Evolutionary conservation across 1,140 invertebrate genomes (phyloP), one percentile per base, ranked within the genome.

Genomic region (Adoxophyes honmai): DNA sequence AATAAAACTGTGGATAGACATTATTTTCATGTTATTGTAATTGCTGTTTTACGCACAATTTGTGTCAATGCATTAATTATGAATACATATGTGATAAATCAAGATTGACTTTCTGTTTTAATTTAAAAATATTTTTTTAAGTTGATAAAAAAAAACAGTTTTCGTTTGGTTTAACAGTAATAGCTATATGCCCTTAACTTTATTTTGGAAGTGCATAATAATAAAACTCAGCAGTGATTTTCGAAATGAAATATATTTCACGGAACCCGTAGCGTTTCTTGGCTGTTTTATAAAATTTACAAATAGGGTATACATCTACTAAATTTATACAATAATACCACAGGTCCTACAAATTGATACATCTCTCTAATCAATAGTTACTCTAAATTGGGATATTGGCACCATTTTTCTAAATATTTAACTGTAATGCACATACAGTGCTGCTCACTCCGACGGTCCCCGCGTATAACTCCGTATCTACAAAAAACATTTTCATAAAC

Each of bases 191-290:
- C n/a, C n/a, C n/a, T n/a, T n/a, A n/a, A n/a, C n/a, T n/a, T n/a
- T n/a, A n/a, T n/a, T n/a, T n/a, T n/a, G 21, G 21, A 28, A 28
- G 21, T 3, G 21, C 2, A 6, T 28, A 54, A 73, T 73, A 70
- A 68, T 78, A 80, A 65, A 75, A 83, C 65, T 57, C 72, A 56
- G 28, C 18, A 21, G 39, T 57, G 54, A 68, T 75, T 83, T 85
- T 86, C 62, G 82, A 73, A 80, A 78, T 83, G 78, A 80, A 79
- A 78, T 88, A 86, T 88, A 86, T 88, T 88, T 88, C 71, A 75
- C 79, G 73, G 81, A 86, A 88, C 86, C 86, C 86, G 86, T 88
- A 88, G 86, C 86, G 86, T 86, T 88, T 88, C 81, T 84, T 86
- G 84, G 80, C 76, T 82, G 80, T 78, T 80, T 79, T 86, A 83